These are phyloP conservation scores for Ranitomeya imitator DNA, from an alignment of 2,113 vertebrate genomes.

Conservation along the genomic window DNA sequence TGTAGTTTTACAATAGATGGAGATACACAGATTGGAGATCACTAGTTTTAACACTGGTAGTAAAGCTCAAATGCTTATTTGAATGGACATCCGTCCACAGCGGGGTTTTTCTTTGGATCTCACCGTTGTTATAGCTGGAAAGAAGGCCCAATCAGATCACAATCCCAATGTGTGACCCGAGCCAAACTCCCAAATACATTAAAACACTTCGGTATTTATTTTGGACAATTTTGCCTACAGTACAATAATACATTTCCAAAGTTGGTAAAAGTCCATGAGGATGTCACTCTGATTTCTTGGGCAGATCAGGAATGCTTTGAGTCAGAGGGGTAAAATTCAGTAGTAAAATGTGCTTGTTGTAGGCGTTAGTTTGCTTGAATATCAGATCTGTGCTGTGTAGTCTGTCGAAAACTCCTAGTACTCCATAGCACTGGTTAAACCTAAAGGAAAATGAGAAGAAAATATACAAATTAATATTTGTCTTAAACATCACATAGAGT, in stretches of 20 bases:
- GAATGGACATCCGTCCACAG: no score
- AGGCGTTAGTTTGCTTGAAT: conserved; percentile 84
- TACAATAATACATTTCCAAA: neutral
- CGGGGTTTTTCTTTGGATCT: no score
- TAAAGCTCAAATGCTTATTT: no score
- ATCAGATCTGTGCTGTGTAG: conserved; percentile 84
- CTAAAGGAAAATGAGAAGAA: conserved; percentile 68
- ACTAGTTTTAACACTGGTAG: neutral
- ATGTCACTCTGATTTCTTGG: conserved; percentile 65
- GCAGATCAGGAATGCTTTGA: conserved; percentile 80
- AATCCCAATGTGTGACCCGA: neutral
- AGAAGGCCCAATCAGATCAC: neutral
- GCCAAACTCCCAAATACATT: neutral
- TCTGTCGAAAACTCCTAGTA: conserved; percentile 87
- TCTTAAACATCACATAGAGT: no score
- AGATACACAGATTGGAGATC: no score
- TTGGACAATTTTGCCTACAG: neutral
- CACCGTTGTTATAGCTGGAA: neutral
- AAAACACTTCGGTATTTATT: neutral
- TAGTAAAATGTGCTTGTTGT: conserved; percentile 80
- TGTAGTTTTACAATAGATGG: no score
- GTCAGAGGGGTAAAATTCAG: conserved; percentile 81
- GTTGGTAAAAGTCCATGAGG: neutral
- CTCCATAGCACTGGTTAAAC: conserved; percentile 91
- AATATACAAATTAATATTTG: no score